These are phyloP conservation scores for Acanthaster planci DNA, from an alignment of 35 echinoderm and acorn worm genomes.

Conservation along the genomic window DNA sequence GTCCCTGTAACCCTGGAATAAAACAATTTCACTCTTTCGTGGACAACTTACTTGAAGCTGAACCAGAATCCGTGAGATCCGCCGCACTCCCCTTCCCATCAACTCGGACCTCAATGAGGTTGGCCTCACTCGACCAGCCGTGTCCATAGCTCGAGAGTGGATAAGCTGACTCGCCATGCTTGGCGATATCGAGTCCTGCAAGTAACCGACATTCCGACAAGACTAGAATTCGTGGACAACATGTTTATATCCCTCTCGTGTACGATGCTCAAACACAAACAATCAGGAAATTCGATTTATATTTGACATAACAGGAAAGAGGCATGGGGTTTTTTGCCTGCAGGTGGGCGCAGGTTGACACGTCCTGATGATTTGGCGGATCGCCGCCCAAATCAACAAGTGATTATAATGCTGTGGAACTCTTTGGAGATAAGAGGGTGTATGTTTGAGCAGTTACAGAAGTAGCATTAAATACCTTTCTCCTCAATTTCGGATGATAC, in stretches of 20 bases:
- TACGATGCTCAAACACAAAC: no score
- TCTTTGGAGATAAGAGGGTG: not conserved
- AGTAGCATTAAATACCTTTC: constrained; percentile 64
- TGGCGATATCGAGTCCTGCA: constrained; percentile 83
- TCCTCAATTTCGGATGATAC: constrained; percentile 74
- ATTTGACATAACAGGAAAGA: no score
- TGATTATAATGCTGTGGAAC: not conserved
- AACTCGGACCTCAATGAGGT: not conserved
- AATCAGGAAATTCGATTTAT: no score
- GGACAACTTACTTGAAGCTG: not conserved
- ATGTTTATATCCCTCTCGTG: no score
- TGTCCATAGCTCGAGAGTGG: constrained; percentile 74
- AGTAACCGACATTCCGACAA: constrained; percentile 18
- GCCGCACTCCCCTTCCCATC: not conserved
- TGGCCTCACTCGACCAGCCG: constrained; percentile 56
- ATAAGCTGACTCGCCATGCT: constrained; percentile 93
- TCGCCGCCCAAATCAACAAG: not conserved
- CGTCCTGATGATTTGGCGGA: no score
- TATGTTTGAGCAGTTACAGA: not conserved
- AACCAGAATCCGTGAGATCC: not conserved
- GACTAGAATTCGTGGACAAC: no score
- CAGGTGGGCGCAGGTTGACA: no score
- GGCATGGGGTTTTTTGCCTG: no score
- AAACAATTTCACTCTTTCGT: not conserved
- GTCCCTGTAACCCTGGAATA: not conserved